phyloP scores from a whole-genome alignment of 2,888 invertebrate species.

The Zhuqinia jingwanae region DNA sequence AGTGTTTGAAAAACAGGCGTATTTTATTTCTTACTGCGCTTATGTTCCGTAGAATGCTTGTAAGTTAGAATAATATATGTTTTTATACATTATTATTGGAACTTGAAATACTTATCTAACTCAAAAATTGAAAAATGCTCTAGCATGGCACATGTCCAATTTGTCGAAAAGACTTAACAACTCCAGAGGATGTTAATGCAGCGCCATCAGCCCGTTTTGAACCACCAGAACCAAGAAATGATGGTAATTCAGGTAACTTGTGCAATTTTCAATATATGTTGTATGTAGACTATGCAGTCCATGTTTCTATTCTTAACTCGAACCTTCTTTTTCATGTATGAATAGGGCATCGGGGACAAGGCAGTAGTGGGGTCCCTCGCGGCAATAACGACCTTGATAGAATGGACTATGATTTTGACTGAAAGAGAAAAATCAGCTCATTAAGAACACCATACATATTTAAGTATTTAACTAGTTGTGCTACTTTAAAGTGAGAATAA shows the following conservation, averaged over 20 bases:
- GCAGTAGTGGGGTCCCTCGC: conserved; percentile 42
- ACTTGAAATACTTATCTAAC: neutral
- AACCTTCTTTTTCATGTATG: neutral
- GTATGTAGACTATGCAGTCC: neutral
- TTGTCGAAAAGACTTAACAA: conserved; percentile 89
- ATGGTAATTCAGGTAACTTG: conserved; percentile 32
- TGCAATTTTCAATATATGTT: neutral
- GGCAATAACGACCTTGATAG: conserved; percentile 58
- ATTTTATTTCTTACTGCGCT: no score
- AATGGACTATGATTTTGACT: conserved; percentile 75
- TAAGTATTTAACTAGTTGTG: conserved; percentile 21
- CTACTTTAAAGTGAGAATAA: conserved; percentile 14
- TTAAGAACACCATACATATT: neutral
- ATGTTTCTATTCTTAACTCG: neutral
- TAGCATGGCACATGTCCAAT: conserved; percentile 97
- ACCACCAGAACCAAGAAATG: conserved; percentile 44
- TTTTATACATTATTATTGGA: no score
- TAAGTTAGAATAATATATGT: conserved; percentile 81
- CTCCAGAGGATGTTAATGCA: conserved; percentile 81
- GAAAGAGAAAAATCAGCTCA: conserved; percentile 50
- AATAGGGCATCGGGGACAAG: conserved; percentile 38
- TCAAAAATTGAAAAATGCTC: conserved; percentile 37
- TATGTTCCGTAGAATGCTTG: conserved; percentile 96
- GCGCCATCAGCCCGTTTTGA: conserved; percentile 69
- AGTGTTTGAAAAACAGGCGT: no score